Evolutionary conservation across 1,140 invertebrate genomes (phyloP).

Genomic region (Probaryconus sp.): DNA sequence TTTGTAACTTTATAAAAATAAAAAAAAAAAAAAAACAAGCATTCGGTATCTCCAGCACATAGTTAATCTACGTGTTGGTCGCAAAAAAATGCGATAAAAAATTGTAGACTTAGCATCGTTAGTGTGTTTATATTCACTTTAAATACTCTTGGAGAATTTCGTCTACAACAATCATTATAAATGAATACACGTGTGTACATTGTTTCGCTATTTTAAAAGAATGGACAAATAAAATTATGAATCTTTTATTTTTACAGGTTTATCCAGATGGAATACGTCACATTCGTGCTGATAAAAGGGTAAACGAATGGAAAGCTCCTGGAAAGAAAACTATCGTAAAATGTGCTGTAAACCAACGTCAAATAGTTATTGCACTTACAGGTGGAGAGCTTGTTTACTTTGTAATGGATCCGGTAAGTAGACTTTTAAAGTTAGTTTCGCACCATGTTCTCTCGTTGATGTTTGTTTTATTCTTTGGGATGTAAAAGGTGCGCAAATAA

Average conservation of each 20-base stretch:
- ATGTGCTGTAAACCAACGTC: constrained; percentile 98
- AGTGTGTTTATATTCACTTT: constrained; percentile 60
- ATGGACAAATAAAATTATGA: too few species aligned
- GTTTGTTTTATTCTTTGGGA: constrained; percentile 59
- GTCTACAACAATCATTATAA: constrained; percentile 11
- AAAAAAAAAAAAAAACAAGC: constrained; percentile 64
- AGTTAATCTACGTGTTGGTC: constrained; percentile 68
- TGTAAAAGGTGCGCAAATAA: constrained; percentile 70
- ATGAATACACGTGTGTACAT: too few species aligned
- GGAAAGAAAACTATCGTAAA: constrained; percentile 98
- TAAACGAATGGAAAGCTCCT: constrained; percentile 99
- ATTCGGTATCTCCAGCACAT: constrained; percentile 75
- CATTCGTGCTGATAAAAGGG: constrained; percentile 97
- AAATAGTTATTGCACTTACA: constrained; percentile 98
- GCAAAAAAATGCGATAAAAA: constrained; percentile 70
- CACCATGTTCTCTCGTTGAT: constrained; percentile 70
- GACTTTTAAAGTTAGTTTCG: constrained; percentile 24
- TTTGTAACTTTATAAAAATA: neutral
- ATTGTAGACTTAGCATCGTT: constrained; percentile 70
- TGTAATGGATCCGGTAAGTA: constrained; percentile 98
- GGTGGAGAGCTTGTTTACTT: constrained; percentile 99
- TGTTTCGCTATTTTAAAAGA: too few species aligned
- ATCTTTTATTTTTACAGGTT: constrained; percentile 83
- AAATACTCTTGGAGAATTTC: constrained; percentile 64
- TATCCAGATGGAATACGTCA: constrained; percentile 99